phyloP scores from a whole-genome alignment of 35 echinoderm and acorn worm genomes.

The Patiria miniata region DNA sequence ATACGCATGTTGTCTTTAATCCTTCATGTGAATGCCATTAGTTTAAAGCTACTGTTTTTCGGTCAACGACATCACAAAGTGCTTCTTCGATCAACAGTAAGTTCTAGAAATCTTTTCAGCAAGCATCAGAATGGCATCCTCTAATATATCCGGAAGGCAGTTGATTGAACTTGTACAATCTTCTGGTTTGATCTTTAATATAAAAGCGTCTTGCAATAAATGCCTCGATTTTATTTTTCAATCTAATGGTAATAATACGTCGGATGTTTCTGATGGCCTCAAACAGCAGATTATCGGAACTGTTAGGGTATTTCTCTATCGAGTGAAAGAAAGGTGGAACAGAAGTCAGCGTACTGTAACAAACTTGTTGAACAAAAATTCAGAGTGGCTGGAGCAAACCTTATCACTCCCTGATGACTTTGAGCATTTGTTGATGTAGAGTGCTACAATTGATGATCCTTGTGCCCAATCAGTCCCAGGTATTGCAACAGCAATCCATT shows the following conservation, averaged over 20 bases:
- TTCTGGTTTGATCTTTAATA: background rate
- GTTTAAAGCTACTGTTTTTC: background rate
- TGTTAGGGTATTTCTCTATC: background rate
- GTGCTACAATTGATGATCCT: background rate
- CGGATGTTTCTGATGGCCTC: too few relatives aligned
- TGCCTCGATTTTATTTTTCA: too few relatives aligned
- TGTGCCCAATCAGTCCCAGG: background rate
- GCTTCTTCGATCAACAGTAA: background rate
- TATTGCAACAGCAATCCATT: background rate
- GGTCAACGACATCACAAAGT: background rate
- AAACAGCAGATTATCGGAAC: background rate
- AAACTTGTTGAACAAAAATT: background rate
- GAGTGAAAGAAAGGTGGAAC: conserved; percentile 12
- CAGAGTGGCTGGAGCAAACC: background rate
- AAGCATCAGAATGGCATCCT: conserved; percentile 12
- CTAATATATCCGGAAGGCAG: background rate
- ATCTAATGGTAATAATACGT: too few relatives aligned
- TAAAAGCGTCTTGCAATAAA: background rate
- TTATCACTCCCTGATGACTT: conserved; percentile 1
- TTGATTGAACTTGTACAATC: conserved; percentile 11
- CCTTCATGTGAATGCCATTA: conserved; percentile 2
- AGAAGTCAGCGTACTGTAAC: background rate
- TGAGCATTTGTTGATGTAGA: background rate
- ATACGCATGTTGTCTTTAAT: background rate
- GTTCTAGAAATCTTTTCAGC: background rate